phyloP scores from a whole-genome alignment of 2,888 invertebrate genomes.

The Athetis lepigone region DNA sequence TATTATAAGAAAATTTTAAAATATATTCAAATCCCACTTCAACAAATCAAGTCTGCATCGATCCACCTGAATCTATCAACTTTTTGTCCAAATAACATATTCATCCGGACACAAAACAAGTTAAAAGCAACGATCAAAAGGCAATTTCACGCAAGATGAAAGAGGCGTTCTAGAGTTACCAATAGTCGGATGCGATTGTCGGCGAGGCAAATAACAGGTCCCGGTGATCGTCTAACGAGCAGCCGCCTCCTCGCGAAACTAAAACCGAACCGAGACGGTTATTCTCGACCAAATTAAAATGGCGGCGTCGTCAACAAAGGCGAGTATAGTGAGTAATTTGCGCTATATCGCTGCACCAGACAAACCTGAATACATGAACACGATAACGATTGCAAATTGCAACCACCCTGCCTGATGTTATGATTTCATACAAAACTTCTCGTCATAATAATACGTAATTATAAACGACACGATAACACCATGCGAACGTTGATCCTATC shows the following conservation, averaged over 20 bases:
- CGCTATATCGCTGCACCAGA: constrained; percentile 65
- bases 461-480: constrained; percentile 23
- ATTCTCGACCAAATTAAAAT: constrained; percentile 77
- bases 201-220: constrained; percentile 68
- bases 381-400: constrained; percentile 68
- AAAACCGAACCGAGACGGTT: constrained; percentile 65
- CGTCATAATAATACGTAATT: constrained; percentile 30
- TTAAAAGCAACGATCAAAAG: constrained; percentile 69
- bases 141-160: constrained; percentile 79
- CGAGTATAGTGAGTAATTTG: constrained; percentile 65
- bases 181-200: constrained; percentile 69
- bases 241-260: constrained; percentile 63
- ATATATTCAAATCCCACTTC: constrained; percentile 21
- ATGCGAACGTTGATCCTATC: constrained; percentile 36
- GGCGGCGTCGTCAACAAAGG: constrained; percentile 76
- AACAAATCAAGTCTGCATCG: constrained; percentile 34
- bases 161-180: constrained; percentile 76
- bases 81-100: constrained; percentile 62
- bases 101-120: constrained; percentile 59
- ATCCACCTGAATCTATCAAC: constrained; percentile 47
- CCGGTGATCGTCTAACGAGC: constrained; percentile 64
- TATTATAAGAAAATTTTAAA: constrained; percentile 17
- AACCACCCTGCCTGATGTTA: constrained; percentile 32
- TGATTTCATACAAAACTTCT: constrained; percentile 31
- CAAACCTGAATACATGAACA: constrained; percentile 62